Evolutionary conservation across 2,888 invertebrate species (phyloP), one percentile per base, ranked within the genome.

Genomic region (Hydroisotoma schaefferi): DNA sequence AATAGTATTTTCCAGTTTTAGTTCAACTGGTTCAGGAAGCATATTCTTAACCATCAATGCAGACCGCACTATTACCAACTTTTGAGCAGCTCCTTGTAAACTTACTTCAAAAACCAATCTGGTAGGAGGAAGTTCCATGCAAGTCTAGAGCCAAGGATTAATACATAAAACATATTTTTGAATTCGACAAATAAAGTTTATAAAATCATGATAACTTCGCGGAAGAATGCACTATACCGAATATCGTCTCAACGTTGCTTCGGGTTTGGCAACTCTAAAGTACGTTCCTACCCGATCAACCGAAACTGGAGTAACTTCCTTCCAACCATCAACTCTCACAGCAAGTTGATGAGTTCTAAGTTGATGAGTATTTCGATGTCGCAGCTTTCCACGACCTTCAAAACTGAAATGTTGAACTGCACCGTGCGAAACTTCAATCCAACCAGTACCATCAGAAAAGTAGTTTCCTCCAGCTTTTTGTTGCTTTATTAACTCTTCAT

Each of bases 281-380:
- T 88, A 98, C 44, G 90, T 85, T 2, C 98, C 98, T 23, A 97
- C 95, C 77, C 90, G 87, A 78, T 99, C 98, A 0, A 99, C 90
- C 8, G 94, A 90, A 18, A 99, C 88, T 1, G 97, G 93, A 70
- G 87, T 85, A 53, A 92, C 84, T 33, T 84, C 80, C 67, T 86
- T 83, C 94, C 95, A 98, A 54, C 93, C 94, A 71, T 92, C 89
- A 23, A 98, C 87, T 55, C 88, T 83, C 38, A 97, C 88, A 40
- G 87, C 84, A 65, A 99, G 83, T 78, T 94, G 94, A 80, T 94
- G 93, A 74, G 90, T 83, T 73, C 85, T 82, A 70, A 87, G 81
- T 74, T 85, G 84, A 76, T 89, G 90, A 0, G 88, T 87, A 76
- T 88, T 86, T 74, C 83, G 81, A 74, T 85, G 88, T 40, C 85